Percentiles rank a stretch among this genome's conserved stretches.
Evolutionary conservation across 1,140 invertebrate species (phyloP).

Genomic region (Bathynomus jamesi): DNA sequence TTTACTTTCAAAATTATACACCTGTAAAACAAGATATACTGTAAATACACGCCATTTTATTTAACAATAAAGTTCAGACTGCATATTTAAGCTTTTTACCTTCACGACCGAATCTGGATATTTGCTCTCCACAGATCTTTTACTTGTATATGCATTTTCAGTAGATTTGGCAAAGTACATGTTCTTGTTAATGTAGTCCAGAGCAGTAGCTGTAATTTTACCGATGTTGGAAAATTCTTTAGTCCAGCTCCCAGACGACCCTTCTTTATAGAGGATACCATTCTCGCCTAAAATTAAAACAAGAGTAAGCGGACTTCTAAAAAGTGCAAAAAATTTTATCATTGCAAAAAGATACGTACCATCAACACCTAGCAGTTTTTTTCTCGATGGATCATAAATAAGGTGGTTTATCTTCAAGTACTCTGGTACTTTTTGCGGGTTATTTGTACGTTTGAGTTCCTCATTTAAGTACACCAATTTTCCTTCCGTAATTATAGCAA

Average conservation of each 20-base stretch:
- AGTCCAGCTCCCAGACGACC: neutral
- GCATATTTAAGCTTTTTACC: no score
- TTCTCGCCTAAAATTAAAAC: neutral
- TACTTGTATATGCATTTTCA: no score
- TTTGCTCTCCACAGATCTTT: no score
- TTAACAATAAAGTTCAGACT: no score
- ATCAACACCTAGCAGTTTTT: neutral
- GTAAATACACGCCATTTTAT: no score
- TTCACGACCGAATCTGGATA: no score
- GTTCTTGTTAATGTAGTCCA: neutral
- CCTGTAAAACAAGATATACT: neutral
- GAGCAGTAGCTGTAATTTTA: neutral
- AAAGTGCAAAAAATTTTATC: neutral
- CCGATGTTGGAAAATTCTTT: neutral
- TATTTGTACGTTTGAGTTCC: neutral
- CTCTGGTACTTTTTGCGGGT: neutral
- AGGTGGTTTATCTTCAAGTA: neutral
- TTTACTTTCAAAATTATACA: neutral
- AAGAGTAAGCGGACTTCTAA: neutral
- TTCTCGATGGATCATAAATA: neutral
- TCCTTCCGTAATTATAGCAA: neutral
- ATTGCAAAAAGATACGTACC: neutral
- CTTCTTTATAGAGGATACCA: neutral
- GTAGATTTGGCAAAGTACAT: no score
- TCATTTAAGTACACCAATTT: neutral